Percentiles rank a stretch among this genome's conserved stretches.
These are phyloP conservation scores for Megathymus violae DNA, from an alignment of 1,140 invertebrate species.

Conservation along the genomic window DNA sequence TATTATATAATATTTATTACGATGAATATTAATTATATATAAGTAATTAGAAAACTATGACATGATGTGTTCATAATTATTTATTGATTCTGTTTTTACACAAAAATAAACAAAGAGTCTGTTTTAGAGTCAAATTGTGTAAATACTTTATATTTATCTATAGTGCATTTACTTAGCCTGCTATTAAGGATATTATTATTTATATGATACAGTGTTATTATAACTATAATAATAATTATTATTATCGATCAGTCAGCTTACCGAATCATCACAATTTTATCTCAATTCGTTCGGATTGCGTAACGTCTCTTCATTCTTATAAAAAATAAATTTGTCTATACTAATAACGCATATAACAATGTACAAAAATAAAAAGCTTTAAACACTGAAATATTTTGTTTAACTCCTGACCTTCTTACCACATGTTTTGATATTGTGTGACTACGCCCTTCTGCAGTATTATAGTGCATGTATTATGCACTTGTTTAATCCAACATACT, in stretches of 20 bases:
- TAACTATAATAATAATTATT: no score
- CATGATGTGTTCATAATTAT: constrained; percentile 61
- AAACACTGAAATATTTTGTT: constrained; percentile 59
- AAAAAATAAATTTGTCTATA: constrained; percentile 54
- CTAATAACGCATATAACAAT: constrained; percentile 77
- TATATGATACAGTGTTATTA: no score
- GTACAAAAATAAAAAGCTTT: constrained; percentile 81
- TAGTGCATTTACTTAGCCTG: constrained; percentile 76
- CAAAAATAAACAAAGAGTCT: constrained; percentile 44
- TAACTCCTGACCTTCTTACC: no score
- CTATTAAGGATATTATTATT: constrained; percentile 64
- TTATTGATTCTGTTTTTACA: constrained; percentile 58
- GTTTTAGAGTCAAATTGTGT: constrained; percentile 51
- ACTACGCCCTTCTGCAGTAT: no score
- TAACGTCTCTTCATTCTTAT: constrained; percentile 41
- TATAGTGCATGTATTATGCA: no score
- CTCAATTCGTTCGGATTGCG: constrained; percentile 42
- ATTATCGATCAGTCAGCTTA: constrained; percentile 41
- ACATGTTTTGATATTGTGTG: no score
- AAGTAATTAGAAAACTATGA: constrained; percentile 49
- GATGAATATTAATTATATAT: constrained; percentile 38
- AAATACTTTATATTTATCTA: constrained; percentile 72
- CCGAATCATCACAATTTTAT: constrained; percentile 59
- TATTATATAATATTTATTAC: constrained; percentile 42
- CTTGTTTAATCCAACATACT: no score